phyloP scores from a whole-genome alignment of 2,113 vertebrate genomes.

The Procapra przewalskii region DNA sequence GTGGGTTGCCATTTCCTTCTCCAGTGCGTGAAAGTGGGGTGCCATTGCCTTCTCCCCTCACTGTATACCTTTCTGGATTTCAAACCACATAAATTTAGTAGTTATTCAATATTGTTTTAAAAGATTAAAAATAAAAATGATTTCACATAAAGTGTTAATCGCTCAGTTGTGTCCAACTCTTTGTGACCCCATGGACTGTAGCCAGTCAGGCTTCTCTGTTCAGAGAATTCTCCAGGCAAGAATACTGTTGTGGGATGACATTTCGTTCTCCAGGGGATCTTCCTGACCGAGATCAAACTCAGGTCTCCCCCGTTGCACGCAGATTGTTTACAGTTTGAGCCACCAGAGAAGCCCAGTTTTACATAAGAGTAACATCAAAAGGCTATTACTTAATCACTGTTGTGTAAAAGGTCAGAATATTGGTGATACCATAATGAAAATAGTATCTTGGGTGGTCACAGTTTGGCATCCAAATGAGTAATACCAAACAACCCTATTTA shows the following conservation, averaged over 20 bases:
- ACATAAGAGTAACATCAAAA: not conserved
- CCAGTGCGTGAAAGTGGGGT: too few species aligned
- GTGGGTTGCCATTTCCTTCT: too few species aligned
- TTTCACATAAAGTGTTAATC: not conserved
- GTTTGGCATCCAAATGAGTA: not conserved
- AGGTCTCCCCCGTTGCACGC: not conserved
- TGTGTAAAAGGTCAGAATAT: not conserved
- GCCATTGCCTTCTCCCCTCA: not conserved
- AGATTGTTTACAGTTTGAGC: not conserved
- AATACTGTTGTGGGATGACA: not conserved
- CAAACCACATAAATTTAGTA: not conserved
- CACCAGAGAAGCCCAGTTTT: not conserved
- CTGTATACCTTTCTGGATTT: not conserved
- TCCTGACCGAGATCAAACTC: not conserved
- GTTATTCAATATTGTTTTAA: not conserved
- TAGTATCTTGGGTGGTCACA: not conserved
- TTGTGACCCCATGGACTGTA: not conserved
- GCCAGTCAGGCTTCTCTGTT: not conserved
- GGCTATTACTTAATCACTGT: not conserved
- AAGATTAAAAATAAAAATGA: constrained; percentile 6
- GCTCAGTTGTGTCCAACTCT: not conserved
- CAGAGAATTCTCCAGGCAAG: not conserved
- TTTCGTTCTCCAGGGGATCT: not conserved
- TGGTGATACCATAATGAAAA: not conserved
- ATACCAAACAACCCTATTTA: not conserved